Evolutionary conservation across 2,888 invertebrate genomes (phyloP).

Genomic region (Synergus umbraculus): DNA sequence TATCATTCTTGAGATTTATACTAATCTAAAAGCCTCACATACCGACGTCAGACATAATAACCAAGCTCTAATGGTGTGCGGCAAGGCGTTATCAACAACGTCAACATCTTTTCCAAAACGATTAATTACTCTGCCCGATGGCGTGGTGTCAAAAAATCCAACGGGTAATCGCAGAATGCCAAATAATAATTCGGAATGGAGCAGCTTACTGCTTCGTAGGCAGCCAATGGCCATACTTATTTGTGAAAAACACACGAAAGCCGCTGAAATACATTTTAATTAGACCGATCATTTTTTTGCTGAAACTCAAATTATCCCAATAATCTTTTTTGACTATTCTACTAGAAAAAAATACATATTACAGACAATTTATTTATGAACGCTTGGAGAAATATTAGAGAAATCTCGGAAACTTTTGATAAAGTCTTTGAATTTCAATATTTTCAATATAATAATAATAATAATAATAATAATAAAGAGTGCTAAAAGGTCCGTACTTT

Average conservation of each 20-base stretch:
- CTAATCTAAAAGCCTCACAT: conserved; percentile 66
- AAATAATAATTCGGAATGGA: conserved; percentile 83
- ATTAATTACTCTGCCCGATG: conserved; percentile 88
- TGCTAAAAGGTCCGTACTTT: not conserved
- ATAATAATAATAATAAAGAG: not conserved
- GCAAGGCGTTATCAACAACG: conserved; percentile 85
- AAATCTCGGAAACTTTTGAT: not conserved
- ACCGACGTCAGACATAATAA: conserved; percentile 73
- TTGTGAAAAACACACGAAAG: conserved; percentile 71
- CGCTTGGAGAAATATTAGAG: not conserved
- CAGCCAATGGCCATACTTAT: conserved; percentile 73
- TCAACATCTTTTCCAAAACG: conserved; percentile 88
- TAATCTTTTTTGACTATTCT: not conserved
- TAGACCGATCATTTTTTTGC: conserved; percentile 30
- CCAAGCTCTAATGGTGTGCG: conserved; percentile 86
- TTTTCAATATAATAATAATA: not conserved
- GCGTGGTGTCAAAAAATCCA: conserved; percentile 90
- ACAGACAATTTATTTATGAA: not conserved
- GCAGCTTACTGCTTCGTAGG: conserved; percentile 76
- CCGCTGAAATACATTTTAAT: conserved; percentile 70
- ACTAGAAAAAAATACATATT: not conserved
- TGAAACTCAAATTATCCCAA: conserved; percentile 42
- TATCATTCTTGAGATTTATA: conserved; percentile 49
- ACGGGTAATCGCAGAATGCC: conserved; percentile 84
- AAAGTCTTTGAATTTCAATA: not conserved